phyloP scores from a whole-genome alignment of 2,888 invertebrate species.

The Lochmaea crataegi region DNA sequence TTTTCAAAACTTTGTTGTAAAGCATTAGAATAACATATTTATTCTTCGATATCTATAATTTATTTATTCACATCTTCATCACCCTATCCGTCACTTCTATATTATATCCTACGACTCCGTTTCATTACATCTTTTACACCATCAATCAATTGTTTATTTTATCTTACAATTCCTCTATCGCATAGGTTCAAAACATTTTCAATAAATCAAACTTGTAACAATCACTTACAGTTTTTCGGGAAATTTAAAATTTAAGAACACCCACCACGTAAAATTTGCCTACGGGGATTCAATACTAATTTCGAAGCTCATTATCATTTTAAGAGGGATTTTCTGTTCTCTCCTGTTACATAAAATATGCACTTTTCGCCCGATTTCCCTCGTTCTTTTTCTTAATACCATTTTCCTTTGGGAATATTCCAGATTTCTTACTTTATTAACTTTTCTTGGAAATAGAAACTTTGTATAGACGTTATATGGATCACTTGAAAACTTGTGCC shows the following conservation, averaged over 20 bases:
- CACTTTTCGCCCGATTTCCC: slow-evolving; percentile 25
- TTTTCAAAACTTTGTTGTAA: no score
- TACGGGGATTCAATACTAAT: slow-evolving; percentile 52
- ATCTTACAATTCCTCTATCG: no score
- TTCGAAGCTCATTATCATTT: slow-evolving; percentile 52
- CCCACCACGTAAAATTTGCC: slow-evolving; percentile 49
- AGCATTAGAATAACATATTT: no score
- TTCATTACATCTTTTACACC: no score
- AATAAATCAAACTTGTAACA: not conserved
- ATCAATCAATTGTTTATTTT: no score
- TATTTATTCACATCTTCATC: no score
- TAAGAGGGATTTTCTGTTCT: slow-evolving; percentile 43
- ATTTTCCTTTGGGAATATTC: slow-evolving; percentile 20
- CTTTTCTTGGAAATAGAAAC: not conserved
- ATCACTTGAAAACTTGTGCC: not conserved
- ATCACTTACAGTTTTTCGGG: slow-evolving; percentile 53
- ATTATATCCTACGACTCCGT: no score
- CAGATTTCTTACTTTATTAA: not conserved
- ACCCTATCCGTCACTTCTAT: no score
- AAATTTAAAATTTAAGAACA: slow-evolving; percentile 55
- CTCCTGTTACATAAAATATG: slow-evolving; percentile 44
- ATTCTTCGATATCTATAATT: no score
- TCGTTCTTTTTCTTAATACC: slow-evolving; percentile 13
- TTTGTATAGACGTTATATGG: not conserved
- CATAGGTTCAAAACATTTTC: not conserved